Percentiles rank a stretch among this genome's conserved stretches.
phyloP scores from a whole-genome alignment of 2,888 invertebrate genomes.

The Hypselothyrea guttata region DNA sequence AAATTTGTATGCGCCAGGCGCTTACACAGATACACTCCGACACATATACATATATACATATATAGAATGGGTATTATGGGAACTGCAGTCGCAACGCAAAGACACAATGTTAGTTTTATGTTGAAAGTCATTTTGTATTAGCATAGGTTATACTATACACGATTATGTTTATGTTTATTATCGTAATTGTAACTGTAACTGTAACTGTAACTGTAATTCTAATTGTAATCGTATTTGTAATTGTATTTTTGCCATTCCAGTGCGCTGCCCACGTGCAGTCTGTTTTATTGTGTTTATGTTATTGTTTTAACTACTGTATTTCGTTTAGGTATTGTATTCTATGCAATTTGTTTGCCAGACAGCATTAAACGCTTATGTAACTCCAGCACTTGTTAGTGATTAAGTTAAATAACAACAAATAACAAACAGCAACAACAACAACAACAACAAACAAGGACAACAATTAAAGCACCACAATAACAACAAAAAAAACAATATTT shows the following conservation, averaged over 20 bases:
- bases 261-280: constrained; percentile 29
- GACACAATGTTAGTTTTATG: constrained; percentile 53
- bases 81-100: constrained; percentile 70
- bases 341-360: constrained; percentile 39
- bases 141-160: too few species aligned
- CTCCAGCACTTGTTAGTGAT: constrained; percentile 66
- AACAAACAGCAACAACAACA: constrained; percentile 9
- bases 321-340: constrained; percentile 17
- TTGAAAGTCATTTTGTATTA: constrained; percentile 29
- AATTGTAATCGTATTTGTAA: constrained; percentile 13
- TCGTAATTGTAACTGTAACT: constrained; percentile 19
- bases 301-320: constrained; percentile 46
- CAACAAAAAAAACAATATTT: constrained; percentile 21
- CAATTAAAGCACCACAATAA: constrained; percentile 22
- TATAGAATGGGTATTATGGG: constrained; percentile 64
- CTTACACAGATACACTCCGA: constrained; percentile 18
- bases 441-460: constrained; percentile 10
- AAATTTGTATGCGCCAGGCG: constrained; percentile 54
- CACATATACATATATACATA: constrained; percentile 28
- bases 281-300: constrained; percentile 49
- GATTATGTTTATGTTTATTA: constrained; percentile 20
- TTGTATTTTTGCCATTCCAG: constrained; percentile 62
- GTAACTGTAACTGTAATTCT: constrained; percentile 3
- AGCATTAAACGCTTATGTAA: constrained; percentile 76
- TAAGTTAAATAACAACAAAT: constrained; percentile 48